Evolutionary conservation across 2,113 vertebrate species (phyloP), one percentile per base, ranked within the genome.

Genomic region (Tricholaema leucomelas): DNA sequence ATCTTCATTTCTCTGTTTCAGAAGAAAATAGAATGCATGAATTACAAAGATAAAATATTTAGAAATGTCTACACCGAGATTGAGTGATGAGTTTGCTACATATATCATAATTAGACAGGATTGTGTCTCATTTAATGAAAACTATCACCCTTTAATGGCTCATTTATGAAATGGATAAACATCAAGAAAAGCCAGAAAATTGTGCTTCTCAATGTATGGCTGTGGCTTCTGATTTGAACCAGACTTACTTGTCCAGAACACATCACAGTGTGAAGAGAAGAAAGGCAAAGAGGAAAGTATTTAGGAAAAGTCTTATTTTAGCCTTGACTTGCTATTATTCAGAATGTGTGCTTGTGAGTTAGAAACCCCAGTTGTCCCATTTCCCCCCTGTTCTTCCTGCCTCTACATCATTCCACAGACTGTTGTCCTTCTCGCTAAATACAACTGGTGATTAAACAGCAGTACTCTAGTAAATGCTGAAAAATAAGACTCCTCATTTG

Each of bases 401-500:
- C 33, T 78, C 52, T 72, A 10, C 28, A 78, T 36, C 23, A n/a
- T 81, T 78, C 59, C 66, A 76, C 10, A 65, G 83, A 31, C 15
- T 63, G 35, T 71, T 88, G 33, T 72, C 58, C 59, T 69, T 91
- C 15, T 70, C 15, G 21, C 42, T 84, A 93, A 91, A 90, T 84
- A 91, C 84, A 84, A 88, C 50, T 63, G 36, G 46, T 88, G 31
- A 81, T 92, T 95, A 92, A 87, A 77, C 18, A 67, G 15, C n/a
- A 46, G 27, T 60, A 72, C 30, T 89, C 44, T n/a, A 86, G 55
- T 38, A 91, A 79, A n/a, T 58, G 52, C 44, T 92, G 69, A 72
- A 92, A 91, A 27, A 79, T 78, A 67, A 89, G 50, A 36, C 8
- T 87, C 24, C 17, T 94, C 23, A 88, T 95, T 88, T 95, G 17